A percentile compares a stretch with the other conserved stretches of the same genome.
Conservation (phyloP, 2,888 invertebrate species). For the Flexamia atlantica region DNA sequence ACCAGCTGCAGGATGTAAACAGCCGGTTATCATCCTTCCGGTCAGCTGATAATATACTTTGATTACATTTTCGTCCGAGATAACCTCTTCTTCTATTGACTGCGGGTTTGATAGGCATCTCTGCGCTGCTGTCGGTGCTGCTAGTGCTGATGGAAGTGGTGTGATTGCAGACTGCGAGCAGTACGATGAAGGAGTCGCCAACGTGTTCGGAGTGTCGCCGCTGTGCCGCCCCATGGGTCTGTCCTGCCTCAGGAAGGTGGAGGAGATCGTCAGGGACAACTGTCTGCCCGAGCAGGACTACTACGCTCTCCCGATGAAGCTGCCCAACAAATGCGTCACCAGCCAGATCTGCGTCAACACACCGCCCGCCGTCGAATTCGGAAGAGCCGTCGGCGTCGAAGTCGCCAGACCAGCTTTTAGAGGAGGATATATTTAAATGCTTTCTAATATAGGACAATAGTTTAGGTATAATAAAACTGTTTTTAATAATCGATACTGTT, state of each 20-base stretch:
- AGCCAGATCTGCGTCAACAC: slow-evolving; percentile 39
- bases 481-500: slow-evolving; percentile 29
- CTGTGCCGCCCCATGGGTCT: slow-evolving; percentile 32
- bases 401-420: slow-evolving; percentile 22
- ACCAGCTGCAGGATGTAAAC: no score
- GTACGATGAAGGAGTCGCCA: background rate
- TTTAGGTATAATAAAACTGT: slow-evolving; percentile 37
- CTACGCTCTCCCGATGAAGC: slow-evolving; percentile 42
- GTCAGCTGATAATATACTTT: no score
- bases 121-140: no score
- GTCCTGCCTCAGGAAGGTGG: slow-evolving; percentile 41
- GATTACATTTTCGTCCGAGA: no score
- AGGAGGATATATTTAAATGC: slow-evolving; percentile 25
- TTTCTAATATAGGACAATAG: slow-evolving; percentile 10
- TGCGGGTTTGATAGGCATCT: no score
- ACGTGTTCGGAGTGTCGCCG: slow-evolving; percentile 32
- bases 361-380: slow-evolving; percentile 22
- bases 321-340: slow-evolving; percentile 40
- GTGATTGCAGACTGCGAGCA: slow-evolving; percentile 40
- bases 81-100: no score
- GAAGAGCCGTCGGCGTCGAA: slow-evolving; percentile 39
- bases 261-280: slow-evolving; percentile 33
- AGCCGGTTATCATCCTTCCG: no score
- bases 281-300: slow-evolving; percentile 28
- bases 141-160: no score